phyloP scores from a whole-genome alignment of 1,140 invertebrate genomes.

The Bicyclus anynana region DNA sequence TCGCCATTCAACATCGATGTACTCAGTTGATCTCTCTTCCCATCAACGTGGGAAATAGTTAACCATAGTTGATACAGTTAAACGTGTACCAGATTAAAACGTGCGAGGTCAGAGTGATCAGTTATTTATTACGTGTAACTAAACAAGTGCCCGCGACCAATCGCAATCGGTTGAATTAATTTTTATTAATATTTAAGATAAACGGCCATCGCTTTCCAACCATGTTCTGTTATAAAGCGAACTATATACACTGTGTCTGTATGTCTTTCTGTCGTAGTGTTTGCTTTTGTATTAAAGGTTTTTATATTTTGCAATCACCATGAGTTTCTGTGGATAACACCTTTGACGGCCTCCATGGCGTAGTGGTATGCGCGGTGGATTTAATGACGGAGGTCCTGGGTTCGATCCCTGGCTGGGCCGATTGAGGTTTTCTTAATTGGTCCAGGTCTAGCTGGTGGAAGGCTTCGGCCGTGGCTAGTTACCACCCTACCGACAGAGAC shows the following conservation, averaged over 20 bases:
- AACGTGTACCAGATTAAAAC: slow-evolving; percentile 9
- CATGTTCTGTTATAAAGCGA: slow-evolving; percentile 2
- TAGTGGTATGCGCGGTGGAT: no score
- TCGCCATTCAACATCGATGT: not conserved
- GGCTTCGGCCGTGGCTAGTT: no score
- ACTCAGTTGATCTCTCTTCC: not conserved
- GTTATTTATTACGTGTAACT: slow-evolving; percentile 41
- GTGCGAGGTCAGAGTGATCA: slow-evolving; percentile 14
- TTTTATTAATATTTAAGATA: slow-evolving; percentile 34
- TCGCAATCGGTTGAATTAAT: slow-evolving; percentile 28
- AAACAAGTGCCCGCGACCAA: slow-evolving; percentile 33
- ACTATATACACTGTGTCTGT: not conserved
- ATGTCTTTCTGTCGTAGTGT: not conserved
- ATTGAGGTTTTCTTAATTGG: no score
- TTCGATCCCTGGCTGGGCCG: no score
- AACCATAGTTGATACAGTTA: not conserved
- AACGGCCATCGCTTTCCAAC: slow-evolving; percentile 25
- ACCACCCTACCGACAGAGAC: no score
- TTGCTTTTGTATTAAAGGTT: not conserved
- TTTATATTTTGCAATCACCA: not conserved
- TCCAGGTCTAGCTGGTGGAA: no score
- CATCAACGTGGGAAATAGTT: not conserved
- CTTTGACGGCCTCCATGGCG: no score
- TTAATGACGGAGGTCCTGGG: no score
- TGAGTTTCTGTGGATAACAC: no score